Evolutionary conservation across 2,888 invertebrate species (phyloP), one percentile per base, ranked within the genome.

Genomic region (Cheilosia scutellata): DNA sequence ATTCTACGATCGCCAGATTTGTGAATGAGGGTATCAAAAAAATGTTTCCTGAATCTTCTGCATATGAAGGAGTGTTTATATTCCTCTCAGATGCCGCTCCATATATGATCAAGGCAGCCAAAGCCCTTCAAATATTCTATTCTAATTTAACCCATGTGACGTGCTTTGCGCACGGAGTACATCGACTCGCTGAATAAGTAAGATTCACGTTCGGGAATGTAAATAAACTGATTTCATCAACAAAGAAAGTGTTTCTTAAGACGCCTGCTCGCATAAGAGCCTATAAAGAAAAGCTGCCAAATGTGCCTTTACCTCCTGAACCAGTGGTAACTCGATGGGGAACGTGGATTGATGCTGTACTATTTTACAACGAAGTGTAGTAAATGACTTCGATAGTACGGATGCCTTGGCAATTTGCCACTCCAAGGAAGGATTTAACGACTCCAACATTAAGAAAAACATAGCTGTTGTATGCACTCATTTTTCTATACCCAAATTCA

Each of bases 261-360:
- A 86, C 89, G 7, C 88, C 89, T 9, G 47, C 58, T 11, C 55
- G 89, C 47, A 83, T 89, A 60, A 76, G 88, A 78, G 74, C 87
- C 60, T 91, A 88, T 87, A 88, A 88, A 76, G 88, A 90, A 76
- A 70, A 66, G 68, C 78, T 78, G 44, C 88, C 89, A 16, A 72
- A 31, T 89, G 9, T 70, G 31, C 79, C 87, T 51, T 74, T 90
- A 62, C 90, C 90, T 6, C 90, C 90, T 44, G 83, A 20, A 2
- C 20, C 20, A 20, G 20, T 20, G 20, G 20, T 20, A 20, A 90
- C 90, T 33, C 77, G 89, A 33, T 91, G 90, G 90, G 89, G 89
- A 49, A 90, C 89, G 7, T 90, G 90, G 90, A 60, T 91, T 5
- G 71, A 88, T 5, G 88, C 89, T 4, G 88, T 88, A 4, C 70